Conservation (phyloP, 1,140 invertebrate genomes). For the Eurytemora carolleeae region DNA sequence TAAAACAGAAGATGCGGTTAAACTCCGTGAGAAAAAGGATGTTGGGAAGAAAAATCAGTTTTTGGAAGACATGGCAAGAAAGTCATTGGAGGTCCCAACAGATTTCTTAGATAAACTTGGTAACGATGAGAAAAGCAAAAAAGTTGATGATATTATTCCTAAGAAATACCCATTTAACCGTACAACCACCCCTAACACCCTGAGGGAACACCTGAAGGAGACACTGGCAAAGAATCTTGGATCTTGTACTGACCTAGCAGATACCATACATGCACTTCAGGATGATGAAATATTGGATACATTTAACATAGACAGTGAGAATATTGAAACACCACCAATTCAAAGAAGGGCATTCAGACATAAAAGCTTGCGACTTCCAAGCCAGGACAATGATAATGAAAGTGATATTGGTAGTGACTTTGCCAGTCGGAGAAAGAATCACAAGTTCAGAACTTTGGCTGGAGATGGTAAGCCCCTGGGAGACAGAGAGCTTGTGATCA, state of each 20-base stretch:
- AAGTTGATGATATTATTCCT: no score
- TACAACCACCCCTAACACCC: conserved; percentile 12
- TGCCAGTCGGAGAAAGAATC: conserved; percentile 9
- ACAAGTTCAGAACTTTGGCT: conserved; percentile 16
- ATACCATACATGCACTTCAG: conserved; percentile 16
- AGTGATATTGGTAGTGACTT: conserved; percentile 13
- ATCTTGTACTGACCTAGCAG: neutral
- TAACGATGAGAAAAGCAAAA: no score
- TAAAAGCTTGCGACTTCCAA: conserved; percentile 18
- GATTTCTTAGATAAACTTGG: conserved; percentile 13
- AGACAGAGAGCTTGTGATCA: conserved; percentile 18
- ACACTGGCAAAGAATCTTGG: conserved; percentile 12
- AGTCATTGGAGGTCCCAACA: conserved; percentile 12
- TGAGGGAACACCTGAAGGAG: conserved; percentile 13
- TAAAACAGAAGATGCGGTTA: neutral
- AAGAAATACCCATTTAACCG: conserved; percentile 14
- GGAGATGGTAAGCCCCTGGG: conserved; percentile 8
- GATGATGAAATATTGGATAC: conserved; percentile 35
- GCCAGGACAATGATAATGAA: conserved; percentile 11
- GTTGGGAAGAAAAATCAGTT: conserved; percentile 3
- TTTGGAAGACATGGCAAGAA: conserved; percentile 3
- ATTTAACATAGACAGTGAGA: conserved; percentile 68
- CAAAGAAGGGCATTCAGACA: conserved; percentile 40
- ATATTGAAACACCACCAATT: conserved; percentile 66
- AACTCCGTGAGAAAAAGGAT: neutral